Conservation (phyloP, 2,113 vertebrate genomes). For the Cyrtonyx montezumae region DNA sequence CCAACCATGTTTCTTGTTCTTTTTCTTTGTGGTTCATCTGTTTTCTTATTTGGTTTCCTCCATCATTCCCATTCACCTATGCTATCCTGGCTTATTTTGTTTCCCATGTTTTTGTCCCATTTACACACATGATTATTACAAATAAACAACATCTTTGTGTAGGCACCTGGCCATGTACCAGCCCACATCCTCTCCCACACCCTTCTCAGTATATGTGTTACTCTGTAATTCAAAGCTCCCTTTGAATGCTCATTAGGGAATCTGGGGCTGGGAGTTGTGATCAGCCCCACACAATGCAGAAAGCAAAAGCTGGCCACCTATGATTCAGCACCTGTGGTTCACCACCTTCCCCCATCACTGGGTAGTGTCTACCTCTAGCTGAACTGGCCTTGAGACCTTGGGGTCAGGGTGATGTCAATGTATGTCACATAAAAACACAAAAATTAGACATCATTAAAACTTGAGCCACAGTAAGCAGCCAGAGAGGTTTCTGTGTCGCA, state of each 20-base stretch:
- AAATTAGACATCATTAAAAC: background rate
- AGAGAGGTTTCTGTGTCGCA: background rate
- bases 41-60: background rate
- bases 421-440: background rate
- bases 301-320: background rate
- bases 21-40: background rate
- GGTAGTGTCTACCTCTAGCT: background rate
- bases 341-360: background rate
- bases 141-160: background rate
- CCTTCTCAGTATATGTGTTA: accelerated
- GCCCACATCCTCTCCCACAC: background rate
- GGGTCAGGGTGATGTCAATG: background rate
- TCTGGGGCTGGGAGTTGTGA: background rate
- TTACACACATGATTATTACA: background rate
- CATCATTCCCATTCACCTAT: background rate
- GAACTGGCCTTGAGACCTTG: background rate
- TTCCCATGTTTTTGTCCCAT: background rate
- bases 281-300: background rate
- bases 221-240: background rate
- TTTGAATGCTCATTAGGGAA: background rate
- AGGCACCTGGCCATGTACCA: background rate
- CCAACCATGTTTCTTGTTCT: background rate
- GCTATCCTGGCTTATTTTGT: background rate
- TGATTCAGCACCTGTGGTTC: background rate
- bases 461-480: background rate